phyloP scores from a whole-genome alignment of 2,888 invertebrate genomes.

The Dexiosoma caninum region DNA sequence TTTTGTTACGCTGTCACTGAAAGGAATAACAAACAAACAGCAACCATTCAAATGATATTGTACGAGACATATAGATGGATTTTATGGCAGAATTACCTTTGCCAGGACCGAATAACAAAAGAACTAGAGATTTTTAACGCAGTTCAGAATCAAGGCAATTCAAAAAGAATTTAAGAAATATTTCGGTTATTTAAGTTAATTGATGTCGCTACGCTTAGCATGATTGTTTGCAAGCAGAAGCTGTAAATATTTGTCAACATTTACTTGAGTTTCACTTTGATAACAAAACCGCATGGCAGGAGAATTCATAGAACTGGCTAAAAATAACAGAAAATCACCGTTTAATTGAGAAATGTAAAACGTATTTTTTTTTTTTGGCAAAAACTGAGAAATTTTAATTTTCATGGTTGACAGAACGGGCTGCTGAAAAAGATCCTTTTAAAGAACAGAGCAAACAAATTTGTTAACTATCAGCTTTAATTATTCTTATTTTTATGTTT shows the following conservation, averaged over 20 bases:
- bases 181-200: constrained; percentile 45
- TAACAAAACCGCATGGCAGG: constrained; percentile 59
- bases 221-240: constrained; percentile 59
- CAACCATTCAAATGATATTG: constrained; percentile 25
- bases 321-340: neutral
- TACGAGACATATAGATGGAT: constrained; percentile 2
- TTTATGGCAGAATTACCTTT: constrained; percentile 61
- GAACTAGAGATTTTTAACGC: constrained; percentile 38
- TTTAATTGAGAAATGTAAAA: constrained; percentile 10
- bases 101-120: neutral
- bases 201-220: constrained; percentile 61
- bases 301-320: constrained; percentile 49
- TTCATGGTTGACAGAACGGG: constrained; percentile 53
- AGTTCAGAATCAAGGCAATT: constrained; percentile 31
- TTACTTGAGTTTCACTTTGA: constrained; percentile 55
- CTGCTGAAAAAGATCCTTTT: neutral
- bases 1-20: constrained; percentile 65
- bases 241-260: constrained; percentile 65
- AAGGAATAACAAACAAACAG: constrained; percentile 6
- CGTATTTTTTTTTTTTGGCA: constrained; percentile 42
- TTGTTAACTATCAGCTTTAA: neutral
- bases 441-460: neutral
- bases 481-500: neutral
- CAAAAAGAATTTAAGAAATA: constrained; percentile 1
- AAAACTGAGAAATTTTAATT: constrained; percentile 57